Evolutionary conservation across 1,140 invertebrate genomes (phyloP).

Genomic region (Plodia interpunctella): DNA sequence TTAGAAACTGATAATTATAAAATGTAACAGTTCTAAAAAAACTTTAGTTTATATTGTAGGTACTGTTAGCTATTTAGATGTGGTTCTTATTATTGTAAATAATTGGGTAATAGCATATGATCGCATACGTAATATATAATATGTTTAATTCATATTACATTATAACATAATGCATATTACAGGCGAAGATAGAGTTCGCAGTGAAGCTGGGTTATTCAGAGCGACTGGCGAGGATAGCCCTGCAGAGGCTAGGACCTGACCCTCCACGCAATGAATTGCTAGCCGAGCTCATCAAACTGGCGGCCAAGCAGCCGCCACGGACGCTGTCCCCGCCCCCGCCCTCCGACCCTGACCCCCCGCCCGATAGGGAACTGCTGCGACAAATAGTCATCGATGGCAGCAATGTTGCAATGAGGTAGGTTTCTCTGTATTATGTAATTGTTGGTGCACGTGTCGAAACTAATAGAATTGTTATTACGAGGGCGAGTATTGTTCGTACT

Average conservation of each 20-base stretch:
- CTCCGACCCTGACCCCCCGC: constrained; percentile 43
- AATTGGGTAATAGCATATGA: too few relatives aligned
- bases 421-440: neutral
- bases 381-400: constrained; percentile 97
- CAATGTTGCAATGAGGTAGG: constrained; percentile 97
- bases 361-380: constrained; percentile 78
- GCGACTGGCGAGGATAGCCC: constrained; percentile 87
- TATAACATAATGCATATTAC: constrained; percentile 11
- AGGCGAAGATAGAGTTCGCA: constrained; percentile 67
- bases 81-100: too few relatives aligned
- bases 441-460: neutral
- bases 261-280: constrained; percentile 92
- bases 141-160: neutral
- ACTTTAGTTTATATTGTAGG: too few relatives aligned
- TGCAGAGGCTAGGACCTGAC: constrained; percentile 88
- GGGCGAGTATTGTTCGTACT: neutral
- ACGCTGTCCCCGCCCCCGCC: constrained; percentile 45
- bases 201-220: constrained; percentile 94
- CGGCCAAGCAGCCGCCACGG: constrained; percentile 76
- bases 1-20: too few relatives aligned
- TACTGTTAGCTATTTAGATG: too few relatives aligned
- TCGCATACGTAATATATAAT: too few relatives aligned
- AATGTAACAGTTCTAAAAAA: too few relatives aligned
- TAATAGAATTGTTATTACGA: neutral
- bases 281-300: constrained; percentile 87